Conservation (phyloP, 2,797 vertebrate genomes). For the Loriculus beryllinus region DNA sequence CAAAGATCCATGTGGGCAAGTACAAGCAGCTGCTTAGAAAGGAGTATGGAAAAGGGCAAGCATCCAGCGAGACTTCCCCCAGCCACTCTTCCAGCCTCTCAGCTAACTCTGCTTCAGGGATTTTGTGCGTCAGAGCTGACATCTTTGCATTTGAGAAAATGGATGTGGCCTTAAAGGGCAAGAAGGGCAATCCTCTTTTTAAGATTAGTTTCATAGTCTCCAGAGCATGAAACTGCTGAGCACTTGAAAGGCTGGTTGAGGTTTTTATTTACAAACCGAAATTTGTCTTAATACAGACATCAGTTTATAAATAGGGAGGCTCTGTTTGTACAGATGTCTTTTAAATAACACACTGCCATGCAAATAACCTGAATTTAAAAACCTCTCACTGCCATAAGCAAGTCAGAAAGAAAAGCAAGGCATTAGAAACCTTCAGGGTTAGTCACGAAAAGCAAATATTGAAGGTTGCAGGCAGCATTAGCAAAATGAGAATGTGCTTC, state of each 20-base stretch:
- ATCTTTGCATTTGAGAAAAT: not conserved
- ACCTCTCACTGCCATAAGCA: not conserved
- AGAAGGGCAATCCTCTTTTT: not conserved
- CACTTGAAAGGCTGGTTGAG: not conserved
- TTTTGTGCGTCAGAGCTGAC: not conserved
- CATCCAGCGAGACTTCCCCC: not conserved
- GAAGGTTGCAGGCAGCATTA: slow-evolving; percentile 1
- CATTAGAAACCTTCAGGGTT: not conserved
- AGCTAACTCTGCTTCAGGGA: not conserved
- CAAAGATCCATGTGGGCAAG: not conserved
- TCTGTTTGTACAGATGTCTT: slow-evolving; percentile 18
- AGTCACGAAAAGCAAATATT: slow-evolving; percentile 42
- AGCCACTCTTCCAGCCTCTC: not conserved
- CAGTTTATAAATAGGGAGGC: not conserved
- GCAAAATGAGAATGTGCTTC: not conserved
- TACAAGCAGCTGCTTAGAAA: not conserved
- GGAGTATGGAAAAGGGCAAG: not conserved
- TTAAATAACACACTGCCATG: not conserved
- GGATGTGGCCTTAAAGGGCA: not conserved
- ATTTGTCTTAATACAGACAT: not conserved
- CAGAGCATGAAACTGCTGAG: not conserved
- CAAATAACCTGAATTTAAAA: slow-evolving; percentile 9
- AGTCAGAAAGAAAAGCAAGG: not conserved
- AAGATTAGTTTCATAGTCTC: not conserved
- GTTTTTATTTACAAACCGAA: not conserved